These are phyloP conservation scores for Oscheius myriophilus DNA, from an alignment of 2,888 invertebrate genomes.

Conservation along the genomic window DNA sequence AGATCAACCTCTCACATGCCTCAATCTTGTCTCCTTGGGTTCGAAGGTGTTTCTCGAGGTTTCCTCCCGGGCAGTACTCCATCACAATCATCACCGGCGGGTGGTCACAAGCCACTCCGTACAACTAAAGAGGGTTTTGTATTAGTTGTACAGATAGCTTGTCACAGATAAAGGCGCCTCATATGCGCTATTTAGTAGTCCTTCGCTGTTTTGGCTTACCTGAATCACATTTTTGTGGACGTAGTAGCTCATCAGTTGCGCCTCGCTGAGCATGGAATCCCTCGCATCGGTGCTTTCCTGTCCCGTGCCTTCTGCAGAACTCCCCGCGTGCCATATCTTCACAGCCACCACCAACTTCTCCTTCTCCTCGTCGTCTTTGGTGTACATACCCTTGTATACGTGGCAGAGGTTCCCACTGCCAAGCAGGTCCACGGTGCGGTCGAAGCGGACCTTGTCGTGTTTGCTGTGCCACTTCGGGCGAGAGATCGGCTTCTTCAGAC, in stretches of 20 bases:
- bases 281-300: slow-evolving; percentile 33
- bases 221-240: slow-evolving; percentile 48
- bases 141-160: neutral
- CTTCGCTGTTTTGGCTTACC: slow-evolving; percentile 22
- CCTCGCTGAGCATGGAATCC: slow-evolving; percentile 53
- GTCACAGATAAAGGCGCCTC: neutral
- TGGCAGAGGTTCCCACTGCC: slow-evolving; percentile 48
- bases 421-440: slow-evolving; percentile 35
- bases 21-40: slow-evolving; percentile 28
- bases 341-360: slow-evolving; percentile 32
- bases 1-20: slow-evolving; percentile 35
- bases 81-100: slow-evolving; percentile 98
- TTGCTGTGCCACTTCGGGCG: slow-evolving; percentile 53
- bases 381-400: slow-evolving; percentile 40
- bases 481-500: slow-evolving; percentile 31
- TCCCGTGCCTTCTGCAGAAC: slow-evolving; percentile 7
- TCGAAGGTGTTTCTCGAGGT: slow-evolving; percentile 43
- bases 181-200: neutral
- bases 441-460: slow-evolving; percentile 44
- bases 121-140: slow-evolving; percentile 78
- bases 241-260: slow-evolving; percentile 52
- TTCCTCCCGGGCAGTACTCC: slow-evolving; percentile 81
- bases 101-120: slow-evolving; percentile 96
- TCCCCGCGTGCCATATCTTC: slow-evolving; percentile 12
- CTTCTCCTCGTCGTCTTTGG: slow-evolving; percentile 4